These are phyloP conservation scores for Leptinotarsa undecemlineata DNA, from an alignment of 1,140 invertebrate genomes.

Conservation along the genomic window DNA sequence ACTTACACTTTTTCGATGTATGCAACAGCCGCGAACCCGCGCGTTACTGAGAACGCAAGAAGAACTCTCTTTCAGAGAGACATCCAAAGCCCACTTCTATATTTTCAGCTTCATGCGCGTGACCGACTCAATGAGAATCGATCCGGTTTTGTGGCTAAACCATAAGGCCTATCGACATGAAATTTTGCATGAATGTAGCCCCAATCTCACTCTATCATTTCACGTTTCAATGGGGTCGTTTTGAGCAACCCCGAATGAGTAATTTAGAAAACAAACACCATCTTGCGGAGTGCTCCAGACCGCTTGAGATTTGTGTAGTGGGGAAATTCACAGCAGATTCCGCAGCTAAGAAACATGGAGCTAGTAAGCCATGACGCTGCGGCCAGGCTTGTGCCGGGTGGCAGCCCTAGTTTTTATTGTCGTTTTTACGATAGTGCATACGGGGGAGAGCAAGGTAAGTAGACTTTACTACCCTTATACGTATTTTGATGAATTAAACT, in stretches of 20 bases:
- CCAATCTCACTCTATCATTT: slow-evolving; percentile 3
- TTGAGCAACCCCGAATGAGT: slow-evolving; percentile 15
- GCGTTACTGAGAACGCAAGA: slow-evolving; percentile 52
- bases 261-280: slow-evolving; percentile 29
- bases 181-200: slow-evolving; percentile 25
- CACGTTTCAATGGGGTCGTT: slow-evolving; percentile 13
- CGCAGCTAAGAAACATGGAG: slow-evolving; percentile 50
- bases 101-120: slow-evolving; percentile 41
- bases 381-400: slow-evolving; percentile 52
- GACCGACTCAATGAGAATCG: slow-evolving; percentile 33
- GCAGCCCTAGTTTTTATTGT: slow-evolving; percentile 49
- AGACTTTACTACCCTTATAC: slow-evolving; percentile 32
- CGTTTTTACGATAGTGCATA: slow-evolving; percentile 46
- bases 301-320: slow-evolving; percentile 42
- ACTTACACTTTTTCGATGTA: slow-evolving; percentile 47
- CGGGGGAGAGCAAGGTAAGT: slow-evolving; percentile 50
- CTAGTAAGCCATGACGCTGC: slow-evolving; percentile 55
- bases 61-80: slow-evolving; percentile 46
- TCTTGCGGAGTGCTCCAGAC: slow-evolving; percentile 19
- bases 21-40: slow-evolving; percentile 49
- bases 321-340: slow-evolving; percentile 42
- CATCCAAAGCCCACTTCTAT: slow-evolving; percentile 43
- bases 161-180: slow-evolving; percentile 25
- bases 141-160: slow-evolving; percentile 28
- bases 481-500: slow-evolving; percentile 7